Evolutionary conservation across 2,113 vertebrate species (phyloP).

Genomic region (Pygoscelis adeliae): DNA sequence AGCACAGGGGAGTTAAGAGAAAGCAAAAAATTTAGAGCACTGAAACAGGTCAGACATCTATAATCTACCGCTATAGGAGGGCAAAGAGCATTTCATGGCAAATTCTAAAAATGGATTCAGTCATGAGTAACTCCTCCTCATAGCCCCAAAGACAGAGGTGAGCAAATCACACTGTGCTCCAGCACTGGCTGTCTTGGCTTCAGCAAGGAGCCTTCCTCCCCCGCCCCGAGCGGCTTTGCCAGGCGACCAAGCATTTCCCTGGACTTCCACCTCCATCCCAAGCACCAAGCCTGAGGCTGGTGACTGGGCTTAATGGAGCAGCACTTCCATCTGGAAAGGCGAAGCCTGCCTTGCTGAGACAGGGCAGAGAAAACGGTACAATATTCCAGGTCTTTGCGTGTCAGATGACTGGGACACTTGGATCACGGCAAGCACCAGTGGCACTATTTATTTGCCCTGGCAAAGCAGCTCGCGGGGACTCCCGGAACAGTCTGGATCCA

Average conservation of each 20-base stretch:
- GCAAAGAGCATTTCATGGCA: constrained; percentile 7
- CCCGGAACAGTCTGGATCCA: neutral
- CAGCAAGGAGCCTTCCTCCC: neutral
- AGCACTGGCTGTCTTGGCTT: neutral
- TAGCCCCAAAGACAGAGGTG: neutral
- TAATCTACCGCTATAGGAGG: neutral
- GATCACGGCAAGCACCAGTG: rapidly evolving
- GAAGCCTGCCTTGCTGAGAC: neutral
- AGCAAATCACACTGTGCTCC: neutral
- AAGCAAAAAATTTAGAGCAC: neutral
- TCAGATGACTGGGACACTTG: rapidly evolving
- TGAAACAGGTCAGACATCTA: neutral
- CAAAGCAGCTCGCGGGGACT: neutral
- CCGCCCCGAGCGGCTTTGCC: neutral
- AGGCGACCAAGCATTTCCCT: neutral
- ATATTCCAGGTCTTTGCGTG: rapidly evolving
- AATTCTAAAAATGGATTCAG: neutral
- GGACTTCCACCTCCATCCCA: neutral
- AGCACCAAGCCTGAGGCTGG: neutral
- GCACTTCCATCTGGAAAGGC: neutral
- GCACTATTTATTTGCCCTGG: neutral
- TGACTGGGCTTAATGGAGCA: neutral
- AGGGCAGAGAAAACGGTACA: neutral
- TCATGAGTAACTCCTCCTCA: neutral
- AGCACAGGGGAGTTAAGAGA: constrained; percentile 10